Conservation (phyloP, 2,888 invertebrate genomes). For the Eupithecia vulgata region DNA sequence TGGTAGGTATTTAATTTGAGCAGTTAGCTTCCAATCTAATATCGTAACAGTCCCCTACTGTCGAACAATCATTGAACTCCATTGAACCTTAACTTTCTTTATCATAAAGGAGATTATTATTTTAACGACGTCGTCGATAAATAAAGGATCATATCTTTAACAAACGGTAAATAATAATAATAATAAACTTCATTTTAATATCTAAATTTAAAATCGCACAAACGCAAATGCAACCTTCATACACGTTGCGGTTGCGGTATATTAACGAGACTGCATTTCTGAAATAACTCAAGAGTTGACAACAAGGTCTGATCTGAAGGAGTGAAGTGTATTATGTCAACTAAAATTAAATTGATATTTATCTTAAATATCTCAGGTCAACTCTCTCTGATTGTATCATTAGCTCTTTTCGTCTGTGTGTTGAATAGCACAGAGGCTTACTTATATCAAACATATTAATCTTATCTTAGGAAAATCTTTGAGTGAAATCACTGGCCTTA, state of each 20-base stretch:
- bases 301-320: background rate
- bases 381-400: background rate
- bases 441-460: constrained; percentile 26
- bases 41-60: background rate
- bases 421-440: constrained; percentile 13
- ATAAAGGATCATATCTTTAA: constrained; percentile 4
- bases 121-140: background rate
- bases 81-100: background rate
- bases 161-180: background rate
- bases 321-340: background rate
- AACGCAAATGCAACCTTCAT: background rate
- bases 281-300: background rate
- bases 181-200: background rate
- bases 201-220: background rate
- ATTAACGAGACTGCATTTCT: background rate
- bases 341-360: background rate
- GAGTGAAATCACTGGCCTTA: constrained; percentile 38
- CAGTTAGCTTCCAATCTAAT: background rate
- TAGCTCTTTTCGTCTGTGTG: background rate
- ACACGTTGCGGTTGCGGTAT: background rate
- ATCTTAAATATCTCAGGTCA: background rate
- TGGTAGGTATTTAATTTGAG: background rate
- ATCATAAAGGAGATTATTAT: background rate
- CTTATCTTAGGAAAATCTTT: constrained; percentile 39
- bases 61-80: background rate